Evolutionary conservation across 2,113 vertebrate genomes (phyloP), one percentile per base, ranked within the genome.

Genomic region (Callaeas wilsoni): DNA sequence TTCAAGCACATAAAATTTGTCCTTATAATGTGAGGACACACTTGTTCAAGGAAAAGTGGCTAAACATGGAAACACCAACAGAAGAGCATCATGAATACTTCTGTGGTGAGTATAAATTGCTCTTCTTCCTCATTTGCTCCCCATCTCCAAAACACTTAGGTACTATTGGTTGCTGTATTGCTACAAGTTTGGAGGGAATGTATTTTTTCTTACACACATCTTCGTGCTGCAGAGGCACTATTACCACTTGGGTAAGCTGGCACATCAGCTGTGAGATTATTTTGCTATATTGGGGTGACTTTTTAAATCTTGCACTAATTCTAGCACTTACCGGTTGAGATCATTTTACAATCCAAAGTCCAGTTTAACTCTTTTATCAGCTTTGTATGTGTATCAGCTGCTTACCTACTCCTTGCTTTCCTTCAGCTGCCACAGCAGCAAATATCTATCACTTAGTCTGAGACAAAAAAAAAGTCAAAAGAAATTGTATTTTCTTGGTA

Each of bases 321-420:
- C 29, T 27, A 55, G 10, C 9, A 35, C 21, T 70, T 50, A n/a
- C 1, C 4, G 50, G 7, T 55, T 71, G 4, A 26, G 32, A 46
- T 37, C 1, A 49, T 49, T 84, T 76, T 29, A 15, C 26, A 47
- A 79, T 55, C 9, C 9, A 10, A 39, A n/a, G 12, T 37, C 23
- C 21, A 39, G 13, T 42, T 64, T 27, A 79, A 85, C 7, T 21
- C 10, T 23, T 67, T 75, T 23, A 73, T n/a, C n/a, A 70, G 7
- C 4, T 53, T 32, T 46, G 30, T 17, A n/a, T 0, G 0, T 39
- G 2, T n/a, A 29, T 37, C 29, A 46, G 14, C 10, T 93, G 4
- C n/a, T 44, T 71, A 23, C n/a, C 6, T 53, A 53, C n/a, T 57
- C 6, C 20, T 46, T 82, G 26, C 6, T 18, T 33, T 64, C 80